Conservation (phyloP, 2,888 invertebrate species). For the Laspeyria flexula region DNA sequence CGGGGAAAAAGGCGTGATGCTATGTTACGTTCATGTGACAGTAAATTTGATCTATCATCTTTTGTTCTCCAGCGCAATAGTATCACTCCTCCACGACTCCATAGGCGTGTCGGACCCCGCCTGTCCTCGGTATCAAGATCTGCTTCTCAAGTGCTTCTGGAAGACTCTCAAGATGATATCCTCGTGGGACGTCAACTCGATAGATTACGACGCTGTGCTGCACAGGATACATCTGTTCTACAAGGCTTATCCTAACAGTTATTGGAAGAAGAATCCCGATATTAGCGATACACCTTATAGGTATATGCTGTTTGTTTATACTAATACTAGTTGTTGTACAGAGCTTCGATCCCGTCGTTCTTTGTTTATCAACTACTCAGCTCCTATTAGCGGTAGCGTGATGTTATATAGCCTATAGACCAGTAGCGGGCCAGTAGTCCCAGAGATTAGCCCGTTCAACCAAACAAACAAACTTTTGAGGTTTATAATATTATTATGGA, state of each 20-base stretch:
- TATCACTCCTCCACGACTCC: conserved; percentile 94
- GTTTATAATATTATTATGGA: no score
- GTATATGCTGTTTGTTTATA: conserved; percentile 45
- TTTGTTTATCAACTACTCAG: no score
- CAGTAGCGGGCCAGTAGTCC: no score
- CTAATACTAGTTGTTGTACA: neutral
- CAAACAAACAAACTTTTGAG: no score
- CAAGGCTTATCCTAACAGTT: conserved; percentile 93
- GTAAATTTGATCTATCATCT: no score
- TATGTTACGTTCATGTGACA: no score
- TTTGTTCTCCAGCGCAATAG: conserved; percentile 89
- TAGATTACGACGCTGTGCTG: conserved; percentile 92
- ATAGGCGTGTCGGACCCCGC: conserved; percentile 88
- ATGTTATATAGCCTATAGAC: no score
- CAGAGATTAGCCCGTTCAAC: no score
- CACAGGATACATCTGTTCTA: conserved; percentile 95
- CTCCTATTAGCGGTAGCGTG: no score
- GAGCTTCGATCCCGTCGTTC: neutral
- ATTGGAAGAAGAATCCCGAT: conserved; percentile 93
- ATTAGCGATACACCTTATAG: conserved; percentile 93
- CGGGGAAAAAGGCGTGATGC: no score
- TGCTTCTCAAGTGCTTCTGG: conserved; percentile 98
- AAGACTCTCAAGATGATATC: conserved; percentile 95
- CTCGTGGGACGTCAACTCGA: conserved; percentile 90
- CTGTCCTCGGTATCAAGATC: conserved; percentile 90